Conservation (phyloP, 2,113 vertebrate species). For the Psittacara wagleri region DNA sequence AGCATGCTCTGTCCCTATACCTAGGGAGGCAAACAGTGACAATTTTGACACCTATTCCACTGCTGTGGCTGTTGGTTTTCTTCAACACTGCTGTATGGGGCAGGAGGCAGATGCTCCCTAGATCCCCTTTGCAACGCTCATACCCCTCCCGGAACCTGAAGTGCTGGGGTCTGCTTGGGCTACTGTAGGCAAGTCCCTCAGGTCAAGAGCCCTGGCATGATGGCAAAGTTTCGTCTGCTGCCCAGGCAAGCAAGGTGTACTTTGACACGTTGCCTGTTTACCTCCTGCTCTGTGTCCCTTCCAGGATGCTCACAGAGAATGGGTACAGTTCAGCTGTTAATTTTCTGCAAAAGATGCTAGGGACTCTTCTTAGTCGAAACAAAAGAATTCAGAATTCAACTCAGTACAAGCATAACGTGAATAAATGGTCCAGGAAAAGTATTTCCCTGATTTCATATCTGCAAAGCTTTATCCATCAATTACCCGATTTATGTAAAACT, state of each 20-base stretch:
- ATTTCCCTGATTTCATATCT: neutral
- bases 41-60: neutral
- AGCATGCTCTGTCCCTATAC: neutral
- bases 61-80: neutral
- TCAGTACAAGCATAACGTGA: neutral
- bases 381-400: neutral
- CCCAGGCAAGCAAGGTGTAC: neutral
- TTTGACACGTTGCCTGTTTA: neutral
- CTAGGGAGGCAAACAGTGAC: neutral
- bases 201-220: neutral
- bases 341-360: neutral
- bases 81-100: neutral
- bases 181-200: neutral
- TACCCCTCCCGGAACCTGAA: neutral
- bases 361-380: neutral
- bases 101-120: neutral
- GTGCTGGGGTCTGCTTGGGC: neutral
- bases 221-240: neutral
- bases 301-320: neutral
- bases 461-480: neutral
- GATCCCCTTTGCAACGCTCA: neutral
- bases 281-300: neutral
- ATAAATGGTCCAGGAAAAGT: neutral
- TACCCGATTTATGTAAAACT: conserved; percentile 34
- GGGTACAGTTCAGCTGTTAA: neutral